Evolutionary conservation across 2,888 invertebrate species (phyloP).

Genomic region (Biston stratarius): DNA sequence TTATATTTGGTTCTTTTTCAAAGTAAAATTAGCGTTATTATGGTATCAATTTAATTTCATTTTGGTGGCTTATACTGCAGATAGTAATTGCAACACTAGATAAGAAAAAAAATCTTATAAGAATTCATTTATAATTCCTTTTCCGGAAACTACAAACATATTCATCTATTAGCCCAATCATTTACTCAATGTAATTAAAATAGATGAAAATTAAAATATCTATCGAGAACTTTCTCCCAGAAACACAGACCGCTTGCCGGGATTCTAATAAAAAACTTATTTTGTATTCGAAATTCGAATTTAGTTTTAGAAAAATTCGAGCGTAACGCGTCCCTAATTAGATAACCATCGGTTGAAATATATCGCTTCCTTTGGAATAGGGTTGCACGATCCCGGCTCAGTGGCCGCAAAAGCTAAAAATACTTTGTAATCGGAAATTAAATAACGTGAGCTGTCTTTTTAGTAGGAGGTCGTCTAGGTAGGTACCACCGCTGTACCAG

Average conservation of each 20-base stretch:
- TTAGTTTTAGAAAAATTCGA: constrained; percentile 54
- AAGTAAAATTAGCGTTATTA: too few relatives aligned
- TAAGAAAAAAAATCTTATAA: constrained; percentile 5
- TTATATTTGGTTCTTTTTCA: too few relatives aligned
- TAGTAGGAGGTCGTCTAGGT: too few relatives aligned
- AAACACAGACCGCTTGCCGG: constrained; percentile 32
- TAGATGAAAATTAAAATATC: constrained; percentile 38
- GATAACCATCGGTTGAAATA: constrained; percentile 66
- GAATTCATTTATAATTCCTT: constrained; percentile 12
- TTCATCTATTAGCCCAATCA: constrained; percentile 21
- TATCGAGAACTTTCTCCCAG: constrained; percentile 41
- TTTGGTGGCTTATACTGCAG: too few relatives aligned
- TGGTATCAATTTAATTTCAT: too few relatives aligned
- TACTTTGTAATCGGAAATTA: not conserved
- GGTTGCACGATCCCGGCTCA: constrained; percentile 30
- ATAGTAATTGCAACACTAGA: too few relatives aligned
- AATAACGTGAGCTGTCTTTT: not conserved
- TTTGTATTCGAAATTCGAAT: constrained; percentile 43
- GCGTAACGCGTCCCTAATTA: constrained; percentile 61
- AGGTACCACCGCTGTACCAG: too few relatives aligned
- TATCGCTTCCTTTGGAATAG: constrained; percentile 61
- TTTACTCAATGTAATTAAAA: constrained; percentile 41
- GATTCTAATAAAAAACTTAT: constrained; percentile 45
- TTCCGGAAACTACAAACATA: constrained; percentile 28
- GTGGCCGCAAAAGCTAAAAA: not conserved